Conservation (phyloP, 1,140 invertebrate genomes). For the Microplitis mediator region DNA sequence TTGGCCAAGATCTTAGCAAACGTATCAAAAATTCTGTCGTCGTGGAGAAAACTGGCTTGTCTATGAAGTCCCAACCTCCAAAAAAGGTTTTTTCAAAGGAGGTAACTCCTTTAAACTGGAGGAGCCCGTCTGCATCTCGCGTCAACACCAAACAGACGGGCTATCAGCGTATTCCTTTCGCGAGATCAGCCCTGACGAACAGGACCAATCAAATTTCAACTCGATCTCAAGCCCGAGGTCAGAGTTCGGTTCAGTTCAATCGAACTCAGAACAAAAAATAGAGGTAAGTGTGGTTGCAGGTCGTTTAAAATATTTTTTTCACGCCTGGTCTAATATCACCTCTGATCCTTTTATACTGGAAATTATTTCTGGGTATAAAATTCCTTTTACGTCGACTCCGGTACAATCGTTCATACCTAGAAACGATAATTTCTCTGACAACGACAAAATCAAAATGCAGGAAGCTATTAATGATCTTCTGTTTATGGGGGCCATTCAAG, state of each 20-base stretch:
- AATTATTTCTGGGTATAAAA: neutral
- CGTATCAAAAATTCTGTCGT: conserved; percentile 24
- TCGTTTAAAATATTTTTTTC: neutral
- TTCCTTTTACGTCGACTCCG: neutral
- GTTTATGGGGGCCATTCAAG: too few species aligned
- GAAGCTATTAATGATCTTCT: too few species aligned
- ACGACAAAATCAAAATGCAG: too few species aligned
- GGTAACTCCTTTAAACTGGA: neutral
- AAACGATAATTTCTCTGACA: too few species aligned
- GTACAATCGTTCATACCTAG: too few species aligned
- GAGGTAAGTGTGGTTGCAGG: neutral
- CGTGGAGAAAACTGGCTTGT: neutral
- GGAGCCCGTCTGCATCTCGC: neutral
- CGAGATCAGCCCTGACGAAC: neutral
- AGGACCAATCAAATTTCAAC: neutral
- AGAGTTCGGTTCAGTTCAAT: neutral
- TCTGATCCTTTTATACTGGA: neutral
- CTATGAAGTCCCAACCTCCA: too few species aligned
- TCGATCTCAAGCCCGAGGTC: neutral
- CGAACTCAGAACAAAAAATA: neutral
- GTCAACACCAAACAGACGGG: neutral
- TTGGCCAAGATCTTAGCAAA: conserved; percentile 25
- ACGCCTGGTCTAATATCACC: neutral
- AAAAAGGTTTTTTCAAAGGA: neutral
- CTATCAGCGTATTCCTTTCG: neutral